A percentile compares a stretch with the other conserved stretches of the same genome.
Conservation (phyloP, 1,140 invertebrate genomes). For the Drosophila arizonae region DNA sequence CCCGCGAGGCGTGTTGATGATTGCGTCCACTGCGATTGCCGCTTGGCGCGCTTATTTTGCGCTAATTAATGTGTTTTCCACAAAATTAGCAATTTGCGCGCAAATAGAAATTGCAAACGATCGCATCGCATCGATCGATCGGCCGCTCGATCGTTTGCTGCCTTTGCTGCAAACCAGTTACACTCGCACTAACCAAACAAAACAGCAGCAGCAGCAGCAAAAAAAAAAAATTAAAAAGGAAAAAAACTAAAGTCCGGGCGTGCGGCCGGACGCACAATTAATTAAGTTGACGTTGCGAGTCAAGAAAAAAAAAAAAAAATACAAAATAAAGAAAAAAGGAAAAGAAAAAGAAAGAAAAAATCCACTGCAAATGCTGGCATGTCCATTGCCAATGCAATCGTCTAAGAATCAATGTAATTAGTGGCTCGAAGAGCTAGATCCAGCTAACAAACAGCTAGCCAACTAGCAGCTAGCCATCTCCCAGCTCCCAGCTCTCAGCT, state of each 20-base stretch:
- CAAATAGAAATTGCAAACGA: slow-evolving; percentile 72
- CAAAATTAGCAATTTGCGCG: slow-evolving; percentile 79
- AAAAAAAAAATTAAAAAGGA: slow-evolving; percentile 1
- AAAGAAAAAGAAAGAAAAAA: neutral
- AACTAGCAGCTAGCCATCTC: neutral
- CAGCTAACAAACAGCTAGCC: neutral
- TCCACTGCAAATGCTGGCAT: slow-evolving; percentile 23
- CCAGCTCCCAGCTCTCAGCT: neutral
- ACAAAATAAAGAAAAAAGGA: neutral
- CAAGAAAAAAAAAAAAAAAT: slow-evolving; percentile 5
- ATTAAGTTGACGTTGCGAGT: slow-evolving; percentile 74
- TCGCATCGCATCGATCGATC: slow-evolving; percentile 7
- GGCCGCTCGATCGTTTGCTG: slow-evolving; percentile 6
- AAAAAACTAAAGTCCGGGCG: slow-evolving; percentile 43
- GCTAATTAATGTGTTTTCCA: slow-evolving; percentile 81
- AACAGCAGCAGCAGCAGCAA: slow-evolving; percentile 7
- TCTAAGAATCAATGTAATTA: slow-evolving; percentile 81
- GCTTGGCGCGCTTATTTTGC: slow-evolving; percentile 69
- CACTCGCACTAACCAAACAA: slow-evolving; percentile 39
- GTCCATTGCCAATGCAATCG: slow-evolving; percentile 60
- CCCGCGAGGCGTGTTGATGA: slow-evolving; percentile 28
- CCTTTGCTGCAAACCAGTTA: slow-evolving; percentile 38
- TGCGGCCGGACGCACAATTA: slow-evolving; percentile 79
- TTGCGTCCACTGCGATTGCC: slow-evolving; percentile 29
- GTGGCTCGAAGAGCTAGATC: slow-evolving; percentile 36